Percentiles rank a stretch among this genome's conserved stretches.
Conservation (phyloP, 2,888 invertebrate genomes). For the Chaetogeoica ovagalla region DNA sequence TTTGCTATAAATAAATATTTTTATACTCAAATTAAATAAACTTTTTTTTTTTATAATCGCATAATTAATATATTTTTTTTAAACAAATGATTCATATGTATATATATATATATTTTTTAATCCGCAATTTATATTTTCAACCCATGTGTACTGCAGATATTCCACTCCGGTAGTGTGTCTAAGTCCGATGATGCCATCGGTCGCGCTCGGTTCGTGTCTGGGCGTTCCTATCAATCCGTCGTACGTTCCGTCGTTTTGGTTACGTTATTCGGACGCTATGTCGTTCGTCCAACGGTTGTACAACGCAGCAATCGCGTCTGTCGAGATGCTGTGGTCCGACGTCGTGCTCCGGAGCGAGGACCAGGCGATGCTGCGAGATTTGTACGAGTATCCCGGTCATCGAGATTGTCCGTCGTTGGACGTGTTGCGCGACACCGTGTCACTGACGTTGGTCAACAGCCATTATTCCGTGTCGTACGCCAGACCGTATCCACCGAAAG, state of each 20-base stretch:
- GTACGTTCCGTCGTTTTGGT: constrained; percentile 35
- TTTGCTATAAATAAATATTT: no score
- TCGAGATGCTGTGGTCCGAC: neutral
- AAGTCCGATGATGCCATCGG: constrained; percentile 25
- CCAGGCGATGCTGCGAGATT: neutral
- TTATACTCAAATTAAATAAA: no score
- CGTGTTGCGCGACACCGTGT: neutral
- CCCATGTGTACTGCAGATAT: neutral
- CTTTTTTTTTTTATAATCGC: no score
- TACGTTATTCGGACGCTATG: constrained; percentile 24
- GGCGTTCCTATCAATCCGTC: constrained; percentile 20
- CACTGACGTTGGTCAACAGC: constrained; percentile 27
- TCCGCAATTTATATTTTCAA: no score
- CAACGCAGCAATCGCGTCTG: neutral
- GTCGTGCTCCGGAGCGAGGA: neutral
- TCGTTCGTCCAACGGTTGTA: constrained; percentile 15
- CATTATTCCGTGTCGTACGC: constrained; percentile 42
- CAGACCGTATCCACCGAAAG: constrained; percentile 29
- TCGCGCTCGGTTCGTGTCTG: neutral
- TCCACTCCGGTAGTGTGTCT: constrained; percentile 20
- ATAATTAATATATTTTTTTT: no score
- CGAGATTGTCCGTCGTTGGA: neutral
- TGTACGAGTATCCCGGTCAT: constrained; percentile 28
- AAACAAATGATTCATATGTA: no score
- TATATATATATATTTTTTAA: no score